Evolutionary conservation across 1,140 invertebrate genomes (phyloP).

Genomic region (Drosophila paulistorum): DNA sequence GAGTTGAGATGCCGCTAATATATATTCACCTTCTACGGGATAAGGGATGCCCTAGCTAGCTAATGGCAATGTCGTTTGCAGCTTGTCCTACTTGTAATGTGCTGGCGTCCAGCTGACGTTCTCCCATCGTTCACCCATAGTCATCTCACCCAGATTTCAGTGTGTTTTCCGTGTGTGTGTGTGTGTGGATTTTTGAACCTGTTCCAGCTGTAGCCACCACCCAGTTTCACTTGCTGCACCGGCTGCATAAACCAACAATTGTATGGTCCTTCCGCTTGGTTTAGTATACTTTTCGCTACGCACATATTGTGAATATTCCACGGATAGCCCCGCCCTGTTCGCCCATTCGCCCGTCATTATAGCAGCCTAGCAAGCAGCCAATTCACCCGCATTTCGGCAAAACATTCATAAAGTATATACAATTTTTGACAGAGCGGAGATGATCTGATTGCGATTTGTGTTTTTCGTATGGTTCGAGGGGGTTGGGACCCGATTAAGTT

Average conservation of each 20-base stretch:
- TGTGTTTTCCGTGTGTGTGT: conserved; percentile 5
- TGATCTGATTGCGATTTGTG: conserved; percentile 70
- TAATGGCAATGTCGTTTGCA: conserved; percentile 28
- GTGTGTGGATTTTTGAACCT: conserved; percentile 73
- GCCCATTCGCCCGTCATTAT: too few relatives aligned
- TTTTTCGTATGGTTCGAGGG: conserved; percentile 13
- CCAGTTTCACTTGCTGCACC: conserved; percentile 61
- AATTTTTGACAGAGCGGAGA: conserved; percentile 67
- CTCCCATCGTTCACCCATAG: conserved; percentile 55
- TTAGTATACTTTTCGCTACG: conserved; percentile 59
- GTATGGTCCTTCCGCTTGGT: conserved; percentile 33
- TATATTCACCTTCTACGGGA: conserved; percentile 23
- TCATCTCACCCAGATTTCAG: conserved; percentile 9
- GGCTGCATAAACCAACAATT: conserved; percentile 82
- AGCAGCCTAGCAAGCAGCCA: background rate
- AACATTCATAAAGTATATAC: conserved; percentile 58
- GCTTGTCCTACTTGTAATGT: conserved; percentile 81
- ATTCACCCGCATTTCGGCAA: conserved; percentile 53
- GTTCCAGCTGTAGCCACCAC: conserved; percentile 69
- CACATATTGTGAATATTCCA: conserved; percentile 77
- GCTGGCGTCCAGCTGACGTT: conserved; percentile 76
- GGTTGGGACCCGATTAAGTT: conserved; percentile 65
- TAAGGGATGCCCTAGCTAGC: conserved; percentile 7
- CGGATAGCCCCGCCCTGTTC: conserved; percentile 21
- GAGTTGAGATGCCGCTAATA: conserved; percentile 66